phyloP scores from a whole-genome alignment of 2,888 invertebrate species.

The Synergus umbraculus region DNA sequence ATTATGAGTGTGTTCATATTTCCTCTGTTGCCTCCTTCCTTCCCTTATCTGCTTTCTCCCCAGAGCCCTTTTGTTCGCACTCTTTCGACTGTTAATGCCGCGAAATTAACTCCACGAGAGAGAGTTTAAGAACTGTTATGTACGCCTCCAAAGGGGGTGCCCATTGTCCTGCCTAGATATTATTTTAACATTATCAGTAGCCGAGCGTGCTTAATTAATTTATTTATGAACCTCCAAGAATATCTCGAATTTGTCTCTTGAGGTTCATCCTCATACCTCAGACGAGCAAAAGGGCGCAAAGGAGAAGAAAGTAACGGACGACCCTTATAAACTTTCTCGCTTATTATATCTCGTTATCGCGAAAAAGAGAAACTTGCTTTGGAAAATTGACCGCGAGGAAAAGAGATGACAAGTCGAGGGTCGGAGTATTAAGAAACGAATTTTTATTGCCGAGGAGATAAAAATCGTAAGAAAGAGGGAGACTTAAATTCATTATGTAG shows the following conservation, averaged over 20 bases:
- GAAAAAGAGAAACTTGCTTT: conserved; percentile 55
- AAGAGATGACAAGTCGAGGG: conserved; percentile 22
- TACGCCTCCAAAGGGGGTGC: conserved; percentile 50
- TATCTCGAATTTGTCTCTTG: conserved; percentile 59
- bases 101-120: conserved; percentile 75
- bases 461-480: conserved; percentile 44
- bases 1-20: conserved; percentile 74
- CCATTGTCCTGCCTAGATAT: conserved; percentile 68
- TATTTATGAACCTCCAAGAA: conserved; percentile 71
- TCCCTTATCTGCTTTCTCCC: conserved; percentile 72
- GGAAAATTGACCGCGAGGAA: neutral
- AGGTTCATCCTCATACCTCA: conserved; percentile 65
- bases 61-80: conserved; percentile 75
- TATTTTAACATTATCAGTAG: conserved; percentile 74
- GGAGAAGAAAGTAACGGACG: conserved; percentile 46
- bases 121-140: conserved; percentile 71
- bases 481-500: conserved; percentile 14
- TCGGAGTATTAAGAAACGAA: conserved; percentile 40
- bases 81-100: conserved; percentile 76
- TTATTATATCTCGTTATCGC: conserved; percentile 66
- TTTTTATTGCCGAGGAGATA: conserved; percentile 57
- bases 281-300: conserved; percentile 51
- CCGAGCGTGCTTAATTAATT: conserved; percentile 72
- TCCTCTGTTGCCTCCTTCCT: conserved; percentile 68
- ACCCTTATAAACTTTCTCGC: conserved; percentile 68